These are phyloP conservation scores for Dynastes hyllus DNA, from an alignment of 2,888 invertebrate genomes.

Conservation along the genomic window DNA sequence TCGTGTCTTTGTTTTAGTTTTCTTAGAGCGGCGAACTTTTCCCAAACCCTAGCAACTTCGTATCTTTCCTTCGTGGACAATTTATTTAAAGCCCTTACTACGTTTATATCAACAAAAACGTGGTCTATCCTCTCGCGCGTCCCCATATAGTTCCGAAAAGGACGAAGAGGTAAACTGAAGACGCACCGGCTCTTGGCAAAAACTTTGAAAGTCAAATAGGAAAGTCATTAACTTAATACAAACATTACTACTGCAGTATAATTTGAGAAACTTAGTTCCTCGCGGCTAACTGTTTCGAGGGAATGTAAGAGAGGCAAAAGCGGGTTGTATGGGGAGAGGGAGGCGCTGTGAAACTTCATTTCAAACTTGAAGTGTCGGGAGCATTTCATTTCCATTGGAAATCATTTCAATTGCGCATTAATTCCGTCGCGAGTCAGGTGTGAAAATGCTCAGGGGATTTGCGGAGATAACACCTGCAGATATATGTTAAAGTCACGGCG, in stretches of 20 bases:
- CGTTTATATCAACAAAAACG: constrained; percentile 24
- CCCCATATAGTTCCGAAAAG: neutral
- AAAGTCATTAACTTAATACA: constrained; percentile 45
- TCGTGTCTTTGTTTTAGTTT: neutral
- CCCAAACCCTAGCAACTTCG: constrained; percentile 1
- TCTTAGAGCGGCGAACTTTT: neutral
- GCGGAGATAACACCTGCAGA: neutral
- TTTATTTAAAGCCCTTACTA: constrained; percentile 23
- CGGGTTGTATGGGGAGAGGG: neutral
- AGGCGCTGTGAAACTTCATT: neutral
- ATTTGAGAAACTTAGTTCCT: constrained; percentile 13
- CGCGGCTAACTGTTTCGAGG: neutral
- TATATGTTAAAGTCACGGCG: no score
- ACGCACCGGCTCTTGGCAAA: constrained; percentile 19
- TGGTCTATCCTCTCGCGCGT: neutral
- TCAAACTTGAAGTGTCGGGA: constrained; percentile 14
- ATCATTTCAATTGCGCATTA: constrained; percentile 28
- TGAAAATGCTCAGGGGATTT: neutral
- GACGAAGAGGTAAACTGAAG: constrained; percentile 7
- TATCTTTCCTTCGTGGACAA: constrained; percentile 17
- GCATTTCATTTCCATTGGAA: constrained; percentile 33
- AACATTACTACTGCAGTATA: constrained; percentile 37
- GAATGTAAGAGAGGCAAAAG: no score
- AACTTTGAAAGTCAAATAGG: constrained; percentile 45
- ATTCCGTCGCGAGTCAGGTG: constrained; percentile 2